Base-by-base conservation (phyloP, 2,888 invertebrate species). In the Osmoderma eremita region DNA sequence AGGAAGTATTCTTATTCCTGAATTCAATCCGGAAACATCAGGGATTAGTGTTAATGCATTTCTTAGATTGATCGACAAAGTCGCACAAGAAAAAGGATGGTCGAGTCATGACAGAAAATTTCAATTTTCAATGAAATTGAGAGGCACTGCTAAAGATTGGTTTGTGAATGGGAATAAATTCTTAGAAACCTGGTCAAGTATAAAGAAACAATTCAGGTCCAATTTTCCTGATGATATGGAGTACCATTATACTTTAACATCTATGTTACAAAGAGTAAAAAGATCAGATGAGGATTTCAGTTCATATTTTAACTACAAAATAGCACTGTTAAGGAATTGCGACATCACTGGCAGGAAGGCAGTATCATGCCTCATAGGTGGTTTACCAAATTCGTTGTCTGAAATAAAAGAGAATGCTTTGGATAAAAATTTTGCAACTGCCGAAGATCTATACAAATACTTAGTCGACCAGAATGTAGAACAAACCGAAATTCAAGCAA, bases 351-450 rank as follows among this genome's bases (percentile, higher is more conserved):
- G 75, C 15, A 61, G 72, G 20, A 73, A 71, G 50, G 75, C 76
- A 13, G 75, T 76, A 20, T 76, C 76, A n/a, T 76, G 75, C 50
- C 65, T 76, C 24, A 75, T 76, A 62, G 73, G 71, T 22, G 76
- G 76, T n/a, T 50, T 76, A n/a, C 49, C 50, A 18, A 64, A 69
- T 36, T 22, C 22, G 6, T 38, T 61, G 12, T 6, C 12, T 13
- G 49, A 49, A 10, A n/a, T 67, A 24, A 69, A 67, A 39, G 41
- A 24, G 13, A 62, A 36, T 4, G 69, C 69, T 24, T 69, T 64
- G 5, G 64, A 67, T 22, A 61, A 64, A 30, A 67, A 69, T 38
- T 69, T 67, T 53, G 56, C 50, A 51, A 61, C 69, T 15, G 49
- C 67, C 6, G 67, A 67, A 49, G 69, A 69, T 2, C 42, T 69